Evolutionary conservation across 2,797 vertebrate genomes (phyloP).

Genomic region (Protonibea diacanthus): DNA sequence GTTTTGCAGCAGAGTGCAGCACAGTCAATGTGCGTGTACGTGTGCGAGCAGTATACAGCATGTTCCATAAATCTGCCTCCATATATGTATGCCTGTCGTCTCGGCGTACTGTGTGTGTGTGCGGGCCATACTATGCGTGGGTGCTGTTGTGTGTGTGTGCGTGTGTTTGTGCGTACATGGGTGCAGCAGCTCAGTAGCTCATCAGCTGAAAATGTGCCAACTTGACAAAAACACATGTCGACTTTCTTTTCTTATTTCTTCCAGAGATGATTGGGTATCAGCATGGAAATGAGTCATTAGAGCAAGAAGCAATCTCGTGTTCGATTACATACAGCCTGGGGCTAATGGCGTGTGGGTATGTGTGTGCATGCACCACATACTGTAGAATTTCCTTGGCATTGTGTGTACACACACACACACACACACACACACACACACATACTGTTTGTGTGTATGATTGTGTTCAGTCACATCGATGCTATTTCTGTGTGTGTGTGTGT

Average conservation of each 20-base stretch:
- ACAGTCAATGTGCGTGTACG: slow-evolving; percentile 4
- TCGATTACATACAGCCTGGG: slow-evolving; percentile 49
- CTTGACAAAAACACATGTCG: slow-evolving; percentile 64
- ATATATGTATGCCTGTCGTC: slow-evolving; percentile 8
- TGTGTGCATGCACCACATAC: neutral
- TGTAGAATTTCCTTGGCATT: slow-evolving; percentile 9
- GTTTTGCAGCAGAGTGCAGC: slow-evolving; percentile 4
- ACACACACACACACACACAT: neutral
- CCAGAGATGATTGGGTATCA: slow-evolving; percentile 60
- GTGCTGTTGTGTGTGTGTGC: neutral
- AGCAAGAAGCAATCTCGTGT: slow-evolving; percentile 57
- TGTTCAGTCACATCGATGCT: neutral
- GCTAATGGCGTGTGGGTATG: slow-evolving; percentile 31
- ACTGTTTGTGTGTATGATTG: neutral
- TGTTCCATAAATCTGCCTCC: slow-evolving; percentile 33
- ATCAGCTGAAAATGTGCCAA: slow-evolving; percentile 63
- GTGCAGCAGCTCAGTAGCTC: slow-evolving; percentile 38
- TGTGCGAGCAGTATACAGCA: neutral
- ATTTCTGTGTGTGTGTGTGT: neutral
- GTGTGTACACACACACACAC: neutral
- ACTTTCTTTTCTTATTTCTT: slow-evolving; percentile 63
- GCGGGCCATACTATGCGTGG: neutral
- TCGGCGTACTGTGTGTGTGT: slow-evolving; percentile 4
- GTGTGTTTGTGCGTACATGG: neutral
- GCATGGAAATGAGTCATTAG: slow-evolving; percentile 63